Base-by-base conservation (phyloP, 2,113 vertebrate species). In the Lepus timidus region DNA sequence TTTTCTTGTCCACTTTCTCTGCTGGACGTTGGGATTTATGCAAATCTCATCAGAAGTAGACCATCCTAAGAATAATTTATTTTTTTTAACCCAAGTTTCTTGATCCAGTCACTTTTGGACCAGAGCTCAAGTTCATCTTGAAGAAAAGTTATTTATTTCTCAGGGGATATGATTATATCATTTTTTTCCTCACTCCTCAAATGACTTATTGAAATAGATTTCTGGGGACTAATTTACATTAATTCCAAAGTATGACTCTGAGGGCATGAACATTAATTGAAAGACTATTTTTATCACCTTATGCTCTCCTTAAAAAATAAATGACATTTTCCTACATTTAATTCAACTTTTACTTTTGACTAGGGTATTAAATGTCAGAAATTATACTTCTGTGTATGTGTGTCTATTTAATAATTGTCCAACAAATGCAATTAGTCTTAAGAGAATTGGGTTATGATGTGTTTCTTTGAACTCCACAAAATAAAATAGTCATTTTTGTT, bases 251-350 rank as follows among this genome's bases (percentile, higher is more conserved):
- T 94, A 94, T 96, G 96, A 97, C 88, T 97, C 88, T 89, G 71
- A 97, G 95, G 94, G 93, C 94, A 97, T 86, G 73, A 95, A 64
- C 76, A 95, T 96, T 97, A 97, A 96, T 96, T 97, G 96, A 96
- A 97, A 96, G 96, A 79, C 95, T 97, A 96, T 97, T 97, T 97
- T 97, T 96, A 96, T 96, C 95, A 97, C 88, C 94, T 97, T 96
- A 74, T 96, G 85, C 39, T 95, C 80, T 81, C 67, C 90, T 96
- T 97, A 81, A 94, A 96, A 97, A 94, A 96, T 95, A 97, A 96
- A 80, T 96, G 92, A 92, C 83, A 97, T 93, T 96, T 94, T 52
- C 85, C 83, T 73, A 88, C 82, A 95, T 96, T 96, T 97, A 96
- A 97, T 96, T 95, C 74, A 95, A 92, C 58, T 95, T 95, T 95